Evolutionary conservation across 2,888 invertebrate species (phyloP).

Genomic region (Dastarcus helophoroides): DNA sequence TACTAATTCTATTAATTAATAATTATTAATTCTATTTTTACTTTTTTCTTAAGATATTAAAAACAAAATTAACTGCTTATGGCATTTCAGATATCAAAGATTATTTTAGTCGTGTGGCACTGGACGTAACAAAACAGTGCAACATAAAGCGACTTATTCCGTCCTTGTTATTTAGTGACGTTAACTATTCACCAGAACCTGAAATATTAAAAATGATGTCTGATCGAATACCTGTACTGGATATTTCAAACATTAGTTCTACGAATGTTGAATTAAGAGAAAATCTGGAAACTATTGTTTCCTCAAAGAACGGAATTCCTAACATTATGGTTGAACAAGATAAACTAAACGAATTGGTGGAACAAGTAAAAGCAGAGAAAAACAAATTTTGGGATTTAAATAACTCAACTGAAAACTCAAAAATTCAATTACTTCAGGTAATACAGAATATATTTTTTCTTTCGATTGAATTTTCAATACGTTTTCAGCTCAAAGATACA

Average conservation of each 20-base stretch:
- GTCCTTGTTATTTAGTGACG: slow-evolving; percentile 27
- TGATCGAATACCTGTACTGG: no score
- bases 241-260: no score
- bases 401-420: slow-evolving; percentile 29
- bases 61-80: no score
- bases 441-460: not conserved
- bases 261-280: no score
- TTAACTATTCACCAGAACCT: slow-evolving; percentile 13
- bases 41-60: no score
- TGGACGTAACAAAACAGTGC: slow-evolving; percentile 33
- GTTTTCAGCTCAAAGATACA: slow-evolving; percentile 15
- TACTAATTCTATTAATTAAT: no score
- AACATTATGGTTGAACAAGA: not conserved
- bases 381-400: slow-evolving; percentile 26
- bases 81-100: slow-evolving; percentile 30
- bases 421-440: slow-evolving; percentile 11
- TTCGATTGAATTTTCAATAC: slow-evolving; percentile 10
- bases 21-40: no score
- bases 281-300: no score
- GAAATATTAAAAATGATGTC: not conserved
- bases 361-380: slow-evolving; percentile 29
- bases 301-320: slow-evolving; percentile 1
- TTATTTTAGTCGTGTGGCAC: slow-evolving; percentile 31
- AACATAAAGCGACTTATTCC: slow-evolving; percentile 26
- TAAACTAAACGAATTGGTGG: slow-evolving; percentile 24